Conservation (phyloP, 30 jellyfish, hydroid and myxozoan species). For the Nemopilema nomurai region DNA sequence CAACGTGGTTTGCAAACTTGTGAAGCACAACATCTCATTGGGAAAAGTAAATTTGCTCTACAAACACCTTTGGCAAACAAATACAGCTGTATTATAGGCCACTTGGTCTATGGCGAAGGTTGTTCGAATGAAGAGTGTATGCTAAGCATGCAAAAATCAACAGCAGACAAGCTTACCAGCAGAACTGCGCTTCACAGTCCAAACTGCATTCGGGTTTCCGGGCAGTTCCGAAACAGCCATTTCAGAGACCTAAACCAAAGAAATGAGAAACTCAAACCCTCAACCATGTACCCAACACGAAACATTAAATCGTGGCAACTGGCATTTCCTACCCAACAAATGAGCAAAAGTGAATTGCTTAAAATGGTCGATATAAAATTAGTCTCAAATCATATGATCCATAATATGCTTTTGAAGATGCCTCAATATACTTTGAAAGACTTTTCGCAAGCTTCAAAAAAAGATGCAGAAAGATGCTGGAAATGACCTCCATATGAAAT, state of each 20-base stretch:
- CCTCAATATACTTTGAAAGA: too few species aligned
- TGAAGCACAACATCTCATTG: too few species aligned
- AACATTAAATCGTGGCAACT: background rate
- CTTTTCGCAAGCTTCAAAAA: too few species aligned
- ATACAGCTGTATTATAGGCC: background rate
- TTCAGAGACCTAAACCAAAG: constrained; percentile 82
- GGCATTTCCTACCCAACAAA: too few species aligned
- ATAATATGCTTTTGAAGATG: too few species aligned
- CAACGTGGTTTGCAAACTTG: constrained; percentile 30
- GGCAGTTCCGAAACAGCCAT: constrained; percentile 99
- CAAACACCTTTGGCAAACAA: background rate
- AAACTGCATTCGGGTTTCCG: constrained; percentile 96
- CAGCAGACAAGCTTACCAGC: constrained; percentile 71
- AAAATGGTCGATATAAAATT: too few species aligned
- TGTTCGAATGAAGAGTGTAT: background rate
- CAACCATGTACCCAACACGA: background rate
- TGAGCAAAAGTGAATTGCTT: too few species aligned
- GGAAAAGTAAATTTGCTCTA: background rate
- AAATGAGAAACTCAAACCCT: background rate
- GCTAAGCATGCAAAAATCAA: too few species aligned
- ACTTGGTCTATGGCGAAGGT: too few species aligned
- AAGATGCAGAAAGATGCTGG: too few species aligned
- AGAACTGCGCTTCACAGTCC: constrained; percentile 93
- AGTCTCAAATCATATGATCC: too few species aligned
- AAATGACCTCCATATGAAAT: background rate